These are phyloP conservation scores for Rutpela maculata DNA, from an alignment of 2,888 invertebrate genomes.

Conservation along the genomic window DNA sequence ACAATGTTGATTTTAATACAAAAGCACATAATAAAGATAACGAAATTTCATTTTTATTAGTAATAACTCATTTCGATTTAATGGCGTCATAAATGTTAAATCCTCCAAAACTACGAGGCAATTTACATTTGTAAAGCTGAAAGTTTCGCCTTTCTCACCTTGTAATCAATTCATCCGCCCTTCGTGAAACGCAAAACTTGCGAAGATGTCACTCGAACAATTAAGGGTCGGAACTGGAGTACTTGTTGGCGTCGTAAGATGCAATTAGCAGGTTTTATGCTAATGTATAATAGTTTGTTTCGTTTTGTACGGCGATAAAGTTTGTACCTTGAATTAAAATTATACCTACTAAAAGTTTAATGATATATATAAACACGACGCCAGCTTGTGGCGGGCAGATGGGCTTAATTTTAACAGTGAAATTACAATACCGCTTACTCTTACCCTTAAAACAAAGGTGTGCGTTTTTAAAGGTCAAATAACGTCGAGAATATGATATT, in stretches of 20 bases:
- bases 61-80: constrained; percentile 22
- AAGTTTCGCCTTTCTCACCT: constrained; percentile 1
- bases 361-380: constrained; percentile 17
- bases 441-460: background rate
- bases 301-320: constrained; percentile 15
- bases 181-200: constrained; percentile 14
- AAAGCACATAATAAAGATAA: background rate
- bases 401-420: constrained; percentile 1
- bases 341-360: constrained; percentile 7
- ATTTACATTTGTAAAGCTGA: constrained; percentile 16
- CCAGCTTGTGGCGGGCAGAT: constrained; percentile 9
- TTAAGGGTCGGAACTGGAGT: constrained; percentile 10
- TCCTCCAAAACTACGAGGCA: background rate
- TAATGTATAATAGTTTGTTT: constrained; percentile 12
- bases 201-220: constrained; percentile 30
- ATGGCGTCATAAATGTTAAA: constrained; percentile 20
- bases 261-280: constrained; percentile 29
- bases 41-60: background rate
- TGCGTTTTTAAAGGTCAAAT: background rate
- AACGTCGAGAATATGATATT: background rate
- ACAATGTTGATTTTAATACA: background rate
- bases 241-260: constrained; percentile 5
- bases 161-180: constrained; percentile 24
- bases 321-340: constrained; percentile 20
- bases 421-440: background rate